phyloP scores from a whole-genome alignment of 92 coral and sea anemone genomes.

The Paragorgia papillata region DNA sequence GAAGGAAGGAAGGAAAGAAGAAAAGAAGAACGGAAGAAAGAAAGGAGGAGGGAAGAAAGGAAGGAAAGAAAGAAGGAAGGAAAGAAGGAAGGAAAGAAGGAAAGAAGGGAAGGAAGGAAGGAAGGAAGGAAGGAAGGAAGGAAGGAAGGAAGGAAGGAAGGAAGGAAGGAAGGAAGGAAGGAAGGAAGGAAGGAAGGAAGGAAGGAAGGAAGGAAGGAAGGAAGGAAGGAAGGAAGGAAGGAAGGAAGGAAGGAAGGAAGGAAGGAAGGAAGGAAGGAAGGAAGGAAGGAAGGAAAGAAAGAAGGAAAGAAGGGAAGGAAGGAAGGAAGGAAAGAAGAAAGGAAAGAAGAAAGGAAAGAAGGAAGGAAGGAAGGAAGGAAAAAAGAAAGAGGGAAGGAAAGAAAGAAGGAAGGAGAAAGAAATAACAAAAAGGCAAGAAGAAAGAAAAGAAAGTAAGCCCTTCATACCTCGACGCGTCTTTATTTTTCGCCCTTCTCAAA shows the following conservation, averaged over 20 bases:
- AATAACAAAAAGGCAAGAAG: not conserved
- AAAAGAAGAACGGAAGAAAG: not conserved
- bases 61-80: not conserved
- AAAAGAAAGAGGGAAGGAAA: not conserved
- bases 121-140: conserved; percentile 9
- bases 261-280: not conserved
- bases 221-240: not conserved
- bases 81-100: not conserved
- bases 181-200: not conserved
- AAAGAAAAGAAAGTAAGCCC: not conserved
- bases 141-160: conserved; percentile 11
- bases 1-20: not conserved
- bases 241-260: not conserved
- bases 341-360: not conserved
- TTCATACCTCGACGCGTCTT: conserved; percentile 34
- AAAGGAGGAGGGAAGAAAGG: not conserved
- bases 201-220: not conserved
- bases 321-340: not conserved
- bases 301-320: not conserved
- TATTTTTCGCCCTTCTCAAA: conserved; percentile 27
- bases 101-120: not conserved
- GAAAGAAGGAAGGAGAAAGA: not conserved
- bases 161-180: not conserved
- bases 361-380: not conserved
- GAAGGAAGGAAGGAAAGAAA: not conserved